Evolutionary conservation across 2,113 vertebrate genomes (phyloP).

Genomic region (Peromyscus californicus): DNA sequence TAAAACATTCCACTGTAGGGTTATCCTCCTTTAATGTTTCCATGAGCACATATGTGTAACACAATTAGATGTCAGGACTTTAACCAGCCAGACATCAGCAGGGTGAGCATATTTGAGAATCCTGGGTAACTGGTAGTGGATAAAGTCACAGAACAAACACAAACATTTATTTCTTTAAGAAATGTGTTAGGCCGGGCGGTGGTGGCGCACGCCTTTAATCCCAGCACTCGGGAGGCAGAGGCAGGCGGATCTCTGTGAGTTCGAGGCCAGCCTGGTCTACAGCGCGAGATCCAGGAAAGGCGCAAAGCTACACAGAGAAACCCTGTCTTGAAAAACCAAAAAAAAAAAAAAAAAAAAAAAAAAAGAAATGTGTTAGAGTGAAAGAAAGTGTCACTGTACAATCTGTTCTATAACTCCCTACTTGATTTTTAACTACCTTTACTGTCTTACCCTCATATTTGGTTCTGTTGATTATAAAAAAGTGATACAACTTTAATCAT

Average conservation of each 20-base stretch:
- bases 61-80: not conserved
- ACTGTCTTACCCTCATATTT: not conserved
- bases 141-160: not conserved
- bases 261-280: too few species aligned
- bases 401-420: not conserved
- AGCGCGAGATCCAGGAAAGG: too few species aligned
- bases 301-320: too few species aligned
- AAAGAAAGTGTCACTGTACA: not conserved
- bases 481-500: not conserved
- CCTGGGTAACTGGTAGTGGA: not conserved
- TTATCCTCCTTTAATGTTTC: not conserved
- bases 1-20: not conserved
- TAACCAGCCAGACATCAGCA: not conserved
- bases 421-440: not conserved
- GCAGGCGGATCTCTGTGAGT: too few species aligned
- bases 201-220: too few species aligned
- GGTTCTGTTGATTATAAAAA: not conserved
- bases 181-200: not conserved
- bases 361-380: not conserved
- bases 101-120: not conserved
- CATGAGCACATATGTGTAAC: not conserved
- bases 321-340: too few species aligned
- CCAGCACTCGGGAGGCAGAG: too few species aligned
- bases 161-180: not conserved
- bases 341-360: too few species aligned